Conservation (phyloP, 2,888 invertebrate genomes). For the Leptarthrus brevirostris region DNA sequence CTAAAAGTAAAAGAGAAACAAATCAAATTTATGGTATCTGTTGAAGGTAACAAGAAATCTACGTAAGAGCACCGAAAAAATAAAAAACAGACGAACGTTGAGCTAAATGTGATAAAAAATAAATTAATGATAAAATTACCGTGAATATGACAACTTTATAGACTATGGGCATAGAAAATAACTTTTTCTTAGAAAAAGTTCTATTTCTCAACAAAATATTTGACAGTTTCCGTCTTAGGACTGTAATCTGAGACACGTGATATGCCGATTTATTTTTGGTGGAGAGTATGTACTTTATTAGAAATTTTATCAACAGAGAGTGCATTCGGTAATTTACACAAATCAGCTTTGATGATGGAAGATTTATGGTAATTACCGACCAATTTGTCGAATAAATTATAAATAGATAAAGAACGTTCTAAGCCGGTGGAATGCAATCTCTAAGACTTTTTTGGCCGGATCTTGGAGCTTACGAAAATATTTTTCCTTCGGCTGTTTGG, state of each 20-base stretch:
- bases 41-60: too few species aligned
- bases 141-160: background rate
- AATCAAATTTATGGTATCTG: too few species aligned
- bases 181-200: background rate
- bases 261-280: background rate
- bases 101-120: too few species aligned
- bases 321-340: conserved; percentile 12
- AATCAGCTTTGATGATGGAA: background rate
- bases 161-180: background rate
- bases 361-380: conserved; percentile 19
- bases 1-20: too few species aligned
- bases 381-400: conserved; percentile 17
- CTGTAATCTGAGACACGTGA: background rate
- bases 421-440: background rate
- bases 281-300: background rate
- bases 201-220: background rate
- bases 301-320: background rate
- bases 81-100: too few species aligned
- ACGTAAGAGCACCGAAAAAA: too few species aligned
- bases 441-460: background rate
- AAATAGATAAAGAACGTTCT: conserved; percentile 9
- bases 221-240: background rate
- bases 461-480: background rate
- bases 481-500: background rate
- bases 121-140: background rate